Evolutionary conservation across 2,888 invertebrate species (phyloP).

Genomic region (Sinopyrophorus schimmeli): DNA sequence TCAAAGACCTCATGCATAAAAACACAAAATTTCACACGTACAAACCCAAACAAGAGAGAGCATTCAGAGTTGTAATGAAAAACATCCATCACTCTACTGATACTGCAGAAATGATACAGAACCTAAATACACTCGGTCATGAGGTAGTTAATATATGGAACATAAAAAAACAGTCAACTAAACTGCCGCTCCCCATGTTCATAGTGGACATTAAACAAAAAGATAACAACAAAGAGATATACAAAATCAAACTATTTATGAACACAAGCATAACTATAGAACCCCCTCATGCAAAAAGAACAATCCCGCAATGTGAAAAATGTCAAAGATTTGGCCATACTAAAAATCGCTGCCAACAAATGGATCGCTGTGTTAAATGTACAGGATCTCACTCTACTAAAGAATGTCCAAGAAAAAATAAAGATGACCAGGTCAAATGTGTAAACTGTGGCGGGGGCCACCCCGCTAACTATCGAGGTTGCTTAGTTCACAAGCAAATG

Average conservation of each 20-base stretch:
- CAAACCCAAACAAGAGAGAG: background rate
- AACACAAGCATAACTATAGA: background rate
- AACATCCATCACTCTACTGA: background rate
- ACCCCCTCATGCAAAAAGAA: background rate
- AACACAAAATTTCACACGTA: background rate
- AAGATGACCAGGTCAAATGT: conserved; percentile 2
- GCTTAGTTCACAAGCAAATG: background rate
- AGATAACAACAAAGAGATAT: conserved; percentile 1
- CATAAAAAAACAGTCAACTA: too few relatives aligned
- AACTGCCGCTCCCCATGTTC: conserved; percentile 1
- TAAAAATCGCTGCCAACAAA: conserved; percentile 9
- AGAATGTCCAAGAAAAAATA: conserved; percentile 8
- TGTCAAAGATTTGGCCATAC: conserved; percentile 16
- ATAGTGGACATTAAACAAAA: background rate
- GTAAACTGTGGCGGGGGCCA: background rate
- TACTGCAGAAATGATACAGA: background rate
- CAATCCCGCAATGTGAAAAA: conserved; percentile 8
- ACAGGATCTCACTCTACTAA: conserved; percentile 3
- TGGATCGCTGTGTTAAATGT: conserved; percentile 13
- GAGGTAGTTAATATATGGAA: too few relatives aligned
- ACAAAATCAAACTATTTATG: background rate
- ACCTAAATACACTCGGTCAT: too few relatives aligned
- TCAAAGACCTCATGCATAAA: background rate
- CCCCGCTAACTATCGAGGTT: background rate
- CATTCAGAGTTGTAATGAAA: background rate